Conservation (phyloP, 2,113 vertebrate genomes). For the Microcebus ravelobensis region DNA sequence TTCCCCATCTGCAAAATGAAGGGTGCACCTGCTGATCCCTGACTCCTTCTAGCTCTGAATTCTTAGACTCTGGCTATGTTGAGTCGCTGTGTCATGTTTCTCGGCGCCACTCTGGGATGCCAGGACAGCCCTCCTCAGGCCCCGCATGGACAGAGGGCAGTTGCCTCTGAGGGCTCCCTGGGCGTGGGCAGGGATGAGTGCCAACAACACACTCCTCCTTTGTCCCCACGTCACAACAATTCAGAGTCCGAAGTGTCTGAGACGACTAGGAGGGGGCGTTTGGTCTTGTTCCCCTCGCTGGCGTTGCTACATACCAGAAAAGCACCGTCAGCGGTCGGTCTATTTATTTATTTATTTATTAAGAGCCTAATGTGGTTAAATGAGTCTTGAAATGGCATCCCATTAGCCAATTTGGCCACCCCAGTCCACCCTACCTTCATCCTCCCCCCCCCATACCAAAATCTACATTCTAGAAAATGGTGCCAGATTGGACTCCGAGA, state of each 20-base stretch:
- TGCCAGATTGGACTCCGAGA: not conserved
- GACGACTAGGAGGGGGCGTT: accelerated
- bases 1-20: not conserved
- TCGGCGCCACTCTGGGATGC: not conserved
- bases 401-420: not conserved
- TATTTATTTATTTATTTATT: conserved; percentile 65
- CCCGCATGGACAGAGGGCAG: accelerated
- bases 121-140: not conserved
- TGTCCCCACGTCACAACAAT: not conserved
- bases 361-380: not conserved
- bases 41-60: not conserved
- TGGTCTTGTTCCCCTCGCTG: not conserved
- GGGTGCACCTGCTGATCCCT: not conserved
- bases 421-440: not conserved
- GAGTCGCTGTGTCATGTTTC: not conserved
- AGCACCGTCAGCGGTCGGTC: not conserved
- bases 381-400: not conserved
- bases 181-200: not conserved
- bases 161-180: not conserved
- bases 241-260: not conserved
- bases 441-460: accelerated
- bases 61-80: not conserved
- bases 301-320: not conserved
- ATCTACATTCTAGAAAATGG: not conserved
- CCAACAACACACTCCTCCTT: not conserved